Percentiles rank a stretch among this genome's conserved stretches.
phyloP scores from a whole-genome alignment of 2,888 invertebrate species.

The Idaea aversata region DNA sequence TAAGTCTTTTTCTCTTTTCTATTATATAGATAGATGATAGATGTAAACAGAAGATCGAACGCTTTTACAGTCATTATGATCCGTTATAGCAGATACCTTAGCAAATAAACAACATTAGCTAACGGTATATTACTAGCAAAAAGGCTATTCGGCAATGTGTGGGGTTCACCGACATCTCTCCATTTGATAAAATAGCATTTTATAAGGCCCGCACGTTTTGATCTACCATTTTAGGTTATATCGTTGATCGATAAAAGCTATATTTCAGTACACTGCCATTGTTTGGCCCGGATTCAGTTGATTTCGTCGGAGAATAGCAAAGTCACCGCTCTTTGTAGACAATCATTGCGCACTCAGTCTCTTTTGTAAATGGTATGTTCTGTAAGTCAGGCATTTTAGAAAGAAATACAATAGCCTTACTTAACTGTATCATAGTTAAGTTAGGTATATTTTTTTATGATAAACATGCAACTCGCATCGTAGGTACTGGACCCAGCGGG shows the following conservation, averaged over 20 bases:
- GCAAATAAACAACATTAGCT: slow-evolving; percentile 31
- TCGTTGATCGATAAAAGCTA: slow-evolving; percentile 34
- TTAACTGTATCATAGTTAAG: too few relatives aligned
- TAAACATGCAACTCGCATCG: too few relatives aligned
- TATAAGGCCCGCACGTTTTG: slow-evolving; percentile 50
- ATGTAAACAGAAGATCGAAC: slow-evolving; percentile 13
- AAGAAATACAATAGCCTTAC: background rate
- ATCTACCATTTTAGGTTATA: slow-evolving; percentile 42
- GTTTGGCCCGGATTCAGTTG: slow-evolving; percentile 59
- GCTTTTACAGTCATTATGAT: slow-evolving; percentile 19
- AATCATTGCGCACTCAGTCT: slow-evolving; percentile 18
- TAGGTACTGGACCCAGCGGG: too few relatives aligned
- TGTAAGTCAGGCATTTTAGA: background rate
- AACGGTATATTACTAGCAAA: slow-evolving; percentile 45
- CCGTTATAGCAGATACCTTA: slow-evolving; percentile 12
- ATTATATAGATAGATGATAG: slow-evolving; percentile 5
- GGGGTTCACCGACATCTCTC: slow-evolving; percentile 51
- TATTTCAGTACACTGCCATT: slow-evolving; percentile 30
- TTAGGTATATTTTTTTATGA: too few relatives aligned
- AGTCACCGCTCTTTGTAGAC: slow-evolving; percentile 45
- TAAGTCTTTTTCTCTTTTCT: too few relatives aligned
- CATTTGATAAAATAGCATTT: slow-evolving; percentile 62
- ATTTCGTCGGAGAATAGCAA: slow-evolving; percentile 57
- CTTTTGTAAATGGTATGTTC: background rate
- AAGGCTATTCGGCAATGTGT: slow-evolving; percentile 47